Percentiles rank a stretch among this genome's conserved stretches.
Conservation (phyloP, 2,797 vertebrate species). For the Carcharodon carcharias region DNA sequence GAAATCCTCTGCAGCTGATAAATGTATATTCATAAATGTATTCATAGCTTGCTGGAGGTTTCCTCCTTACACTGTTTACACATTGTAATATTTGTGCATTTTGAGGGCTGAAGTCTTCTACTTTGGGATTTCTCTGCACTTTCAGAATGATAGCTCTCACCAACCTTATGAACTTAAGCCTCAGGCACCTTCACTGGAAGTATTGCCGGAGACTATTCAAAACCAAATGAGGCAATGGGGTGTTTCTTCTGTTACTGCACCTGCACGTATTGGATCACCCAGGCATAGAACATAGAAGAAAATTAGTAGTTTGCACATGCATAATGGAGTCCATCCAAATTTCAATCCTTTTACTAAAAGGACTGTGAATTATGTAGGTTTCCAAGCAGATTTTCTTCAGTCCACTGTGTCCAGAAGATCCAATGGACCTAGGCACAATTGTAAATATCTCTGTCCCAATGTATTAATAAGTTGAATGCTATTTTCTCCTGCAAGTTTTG, state of each 20-base stretch:
- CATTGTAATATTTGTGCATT: background rate
- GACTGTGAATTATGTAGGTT: background rate
- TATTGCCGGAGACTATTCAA: background rate
- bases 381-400: background rate
- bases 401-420: background rate
- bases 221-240: background rate
- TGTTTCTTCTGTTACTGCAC: background rate
- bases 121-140: background rate
- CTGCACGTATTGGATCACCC: background rate
- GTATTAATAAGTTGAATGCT: background rate
- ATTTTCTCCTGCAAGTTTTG: background rate
- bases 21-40: background rate
- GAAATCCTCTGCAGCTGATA: background rate
- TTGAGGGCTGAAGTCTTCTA: background rate
- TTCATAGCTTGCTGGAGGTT: background rate
- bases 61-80: background rate
- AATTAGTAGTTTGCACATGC: background rate
- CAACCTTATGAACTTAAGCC: background rate
- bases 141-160: background rate
- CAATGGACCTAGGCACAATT: background rate
- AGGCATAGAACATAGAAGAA: background rate
- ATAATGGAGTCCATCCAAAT: background rate
- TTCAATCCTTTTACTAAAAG: background rate
- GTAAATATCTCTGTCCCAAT: background rate
- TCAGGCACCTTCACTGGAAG: background rate